Base-by-base conservation (phyloP, 2,113 vertebrate genomes). In the Ceyx margarethae region DNA sequence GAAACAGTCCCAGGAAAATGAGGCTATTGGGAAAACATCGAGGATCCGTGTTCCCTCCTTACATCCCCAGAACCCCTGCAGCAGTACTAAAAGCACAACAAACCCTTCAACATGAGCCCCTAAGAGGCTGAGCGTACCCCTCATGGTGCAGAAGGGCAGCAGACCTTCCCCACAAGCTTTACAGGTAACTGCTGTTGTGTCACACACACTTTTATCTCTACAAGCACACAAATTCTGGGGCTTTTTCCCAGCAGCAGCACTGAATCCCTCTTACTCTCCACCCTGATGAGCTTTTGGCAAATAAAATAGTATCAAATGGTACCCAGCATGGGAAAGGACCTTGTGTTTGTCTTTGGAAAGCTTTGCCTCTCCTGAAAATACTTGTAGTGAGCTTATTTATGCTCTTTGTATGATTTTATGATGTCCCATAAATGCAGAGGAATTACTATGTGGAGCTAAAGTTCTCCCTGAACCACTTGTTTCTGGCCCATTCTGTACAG, bases 291-390 rank as follows among this genome's bases (percentile, higher is more conserved):
- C 18, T 84, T 90, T 40, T 79, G 54, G 64, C 62, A 66, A 79
- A 31, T 19, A 5, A 91, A 90, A 40, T 5, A 58, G 42, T 28
- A 60, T 42, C 68, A 83, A 80, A 85, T 56, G 53, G 60, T 79
- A 90, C 53, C 42, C 64, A 56, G 72, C 67, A 86, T 35, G 67
- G 31, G 45, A 90, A 92, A 93, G 40, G 48, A 85, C 48, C 73
- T 73, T 35, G 19, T 69, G 90, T 92, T 77, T 56, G 28, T 82
- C 54, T 94, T 77, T 42, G 35, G 66, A 90, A 90, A 96, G 28
- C 31, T 67, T 54, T 88, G n/a, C 20, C 35, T 58, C 28, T 61
- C 71, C 76, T 74, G 51, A 31, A 58, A 90, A 90, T 77, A 20
- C 68, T 68, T 85, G 15, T 5, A 86, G 16, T 9, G 31, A 75